Conservation (phyloP, 2,888 invertebrate genomes). For the Calliphora vomitoria region DNA sequence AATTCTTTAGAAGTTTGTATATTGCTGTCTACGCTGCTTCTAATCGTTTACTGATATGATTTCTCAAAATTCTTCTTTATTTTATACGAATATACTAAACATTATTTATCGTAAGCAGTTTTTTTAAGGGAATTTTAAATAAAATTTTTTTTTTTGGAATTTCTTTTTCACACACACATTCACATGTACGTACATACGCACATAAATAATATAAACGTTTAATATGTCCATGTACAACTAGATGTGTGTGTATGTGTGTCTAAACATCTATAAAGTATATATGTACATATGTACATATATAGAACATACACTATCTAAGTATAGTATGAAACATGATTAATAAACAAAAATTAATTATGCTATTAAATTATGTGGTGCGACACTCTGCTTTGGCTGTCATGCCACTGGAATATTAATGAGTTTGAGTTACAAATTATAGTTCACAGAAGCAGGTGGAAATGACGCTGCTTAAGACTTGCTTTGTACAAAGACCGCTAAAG, state of each 20-base stretch:
- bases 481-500: constrained; percentile 17
- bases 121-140: constrained; percentile 58
- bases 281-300: not conserved
- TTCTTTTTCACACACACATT: constrained; percentile 13
- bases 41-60: constrained; percentile 64
- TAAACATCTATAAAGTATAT: too few species aligned
- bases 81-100: constrained; percentile 71
- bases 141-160: constrained; percentile 42
- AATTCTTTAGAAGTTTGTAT: not conserved
- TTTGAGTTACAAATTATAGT: constrained; percentile 1
- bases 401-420: constrained; percentile 59
- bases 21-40: constrained; percentile 58
- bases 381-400: constrained; percentile 50
- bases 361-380: constrained; percentile 66
- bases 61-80: constrained; percentile 73
- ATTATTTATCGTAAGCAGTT: constrained; percentile 16
- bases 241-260: not conserved
- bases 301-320: not conserved
- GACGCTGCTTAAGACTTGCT: constrained; percentile 18
- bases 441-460: constrained; percentile 47
- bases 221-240: constrained; percentile 8
- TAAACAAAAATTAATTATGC: constrained; percentile 63
- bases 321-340: constrained; percentile 23
- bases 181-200: not conserved
- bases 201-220: not conserved